A percentile compares a stretch with the other conserved stretches of the same genome.
These are phyloP conservation scores for Luperina nickerlii DNA, from an alignment of 2,888 invertebrate species.

Conservation along the genomic window DNA sequence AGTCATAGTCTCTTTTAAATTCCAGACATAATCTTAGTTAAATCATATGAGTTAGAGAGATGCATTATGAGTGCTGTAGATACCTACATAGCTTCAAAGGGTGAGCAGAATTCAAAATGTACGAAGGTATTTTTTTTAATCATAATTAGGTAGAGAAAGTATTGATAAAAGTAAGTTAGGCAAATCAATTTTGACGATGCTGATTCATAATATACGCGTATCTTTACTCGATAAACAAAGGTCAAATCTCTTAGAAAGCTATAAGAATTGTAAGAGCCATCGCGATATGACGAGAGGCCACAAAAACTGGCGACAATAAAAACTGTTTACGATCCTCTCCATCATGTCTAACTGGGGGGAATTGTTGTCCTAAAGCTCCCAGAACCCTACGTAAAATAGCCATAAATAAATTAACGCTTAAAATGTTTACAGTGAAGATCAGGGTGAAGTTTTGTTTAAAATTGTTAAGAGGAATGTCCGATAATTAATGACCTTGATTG, in stretches of 20 bases:
- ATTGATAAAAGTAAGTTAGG: background rate
- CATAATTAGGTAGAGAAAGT: background rate
- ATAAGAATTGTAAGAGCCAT: conserved; percentile 67
- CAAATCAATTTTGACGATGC: background rate
- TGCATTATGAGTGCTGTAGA: background rate
- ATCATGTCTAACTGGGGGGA: conserved; percentile 77
- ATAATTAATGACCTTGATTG: conserved; percentile 5
- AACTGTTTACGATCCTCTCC: conserved; percentile 76
- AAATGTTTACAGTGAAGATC: conserved; percentile 52
- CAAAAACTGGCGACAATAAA: conserved; percentile 73
- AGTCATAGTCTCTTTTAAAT: background rate
- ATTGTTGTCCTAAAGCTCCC: conserved; percentile 72
- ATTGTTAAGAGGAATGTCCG: background rate
- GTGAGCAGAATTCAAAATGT: background rate
- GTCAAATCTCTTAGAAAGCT: conserved; percentile 60
- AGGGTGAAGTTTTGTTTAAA: conserved; percentile 13
- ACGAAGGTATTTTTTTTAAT: background rate
- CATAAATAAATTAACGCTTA: conserved; percentile 67
- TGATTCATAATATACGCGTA: background rate
- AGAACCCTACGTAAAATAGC: conserved; percentile 63
- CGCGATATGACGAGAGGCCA: conserved; percentile 67
- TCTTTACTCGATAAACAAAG: conserved; percentile 16
- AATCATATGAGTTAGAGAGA: background rate
- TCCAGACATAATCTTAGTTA: background rate
- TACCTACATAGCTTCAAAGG: background rate